These are phyloP conservation scores for Ptychochromis oligacanthus DNA, from an alignment of 2,113 vertebrate genomes.

Conservation along the genomic window DNA sequence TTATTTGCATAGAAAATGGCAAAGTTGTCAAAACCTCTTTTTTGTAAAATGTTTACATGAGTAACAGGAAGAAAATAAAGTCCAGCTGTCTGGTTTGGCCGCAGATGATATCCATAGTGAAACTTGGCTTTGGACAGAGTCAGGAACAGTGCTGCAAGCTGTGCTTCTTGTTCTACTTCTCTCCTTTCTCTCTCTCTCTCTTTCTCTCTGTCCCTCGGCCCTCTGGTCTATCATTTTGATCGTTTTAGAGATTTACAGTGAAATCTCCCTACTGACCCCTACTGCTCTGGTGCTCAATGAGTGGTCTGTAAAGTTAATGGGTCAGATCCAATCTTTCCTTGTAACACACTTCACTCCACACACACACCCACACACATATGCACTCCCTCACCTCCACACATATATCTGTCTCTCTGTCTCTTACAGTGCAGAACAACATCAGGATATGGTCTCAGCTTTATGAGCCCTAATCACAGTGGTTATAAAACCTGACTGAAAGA, in stretches of 20 bases:
- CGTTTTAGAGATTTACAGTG: constrained; percentile 69
- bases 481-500: constrained; percentile 44
- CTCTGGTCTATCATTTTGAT: constrained; percentile 51
- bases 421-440: constrained; percentile 37
- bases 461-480: constrained; percentile 40
- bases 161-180: constrained; percentile 3
- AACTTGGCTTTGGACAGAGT: constrained; percentile 47
- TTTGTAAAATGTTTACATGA: constrained; percentile 38
- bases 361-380: constrained; percentile 16
- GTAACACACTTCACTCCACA: constrained; percentile 55
- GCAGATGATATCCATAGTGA: constrained; percentile 31
- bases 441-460: constrained; percentile 44
- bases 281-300: constrained; percentile 61
- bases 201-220: not conserved
- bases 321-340: constrained; percentile 75
- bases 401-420: constrained; percentile 17
- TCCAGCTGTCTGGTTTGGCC: constrained; percentile 57
- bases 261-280: constrained; percentile 70
- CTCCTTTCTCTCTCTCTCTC: not conserved
- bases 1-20: constrained; percentile 17
- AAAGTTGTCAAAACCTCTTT: constrained; percentile 10
- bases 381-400: not conserved
- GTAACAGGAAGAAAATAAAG: constrained; percentile 33
- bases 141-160: constrained; percentile 37
- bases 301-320: constrained; percentile 76